Base-by-base conservation (phyloP, 2,888 invertebrate genomes). In the Tipula unca region DNA sequence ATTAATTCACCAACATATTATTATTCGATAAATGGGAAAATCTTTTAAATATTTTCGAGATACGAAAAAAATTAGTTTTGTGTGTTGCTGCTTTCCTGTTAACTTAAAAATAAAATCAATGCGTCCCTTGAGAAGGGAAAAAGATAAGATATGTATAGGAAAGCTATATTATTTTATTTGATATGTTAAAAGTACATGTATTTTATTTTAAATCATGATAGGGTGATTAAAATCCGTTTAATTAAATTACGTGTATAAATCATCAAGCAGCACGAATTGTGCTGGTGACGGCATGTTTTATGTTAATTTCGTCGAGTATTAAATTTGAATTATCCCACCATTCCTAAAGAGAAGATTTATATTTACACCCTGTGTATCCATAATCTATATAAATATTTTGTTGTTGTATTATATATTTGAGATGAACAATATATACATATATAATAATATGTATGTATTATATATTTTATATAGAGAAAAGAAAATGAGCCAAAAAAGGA, bases 371-470 rank as follows among this genome's bases (percentile, higher is more conserved):
- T 69, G 69, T 69, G 69, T 69, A 69, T 69, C 69, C 69, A 69
- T 69, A 83, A 83, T 83, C 83, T 83, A 83, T 83, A 83, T 29
- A 83, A 69, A 10, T 10, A 69, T 69, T 69, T 69, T 69, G 83
- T 83, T 83, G 83, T n/a, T 83, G 29, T 83, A 83, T 32, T 83
- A 32, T 83, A 32, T 83, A 83, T 83, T 83, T 83, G 83, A 83
- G 83, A 83, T 83, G 83, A 83, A 83, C 14, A 32, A 32, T 32
- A 69, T 25, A 69, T 69, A 69, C 14, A 69, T 69, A 69, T 3
- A 69, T 69, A 69, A n/a, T n/a, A 10, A 69, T 69, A 48, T 48
- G n/a, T 48, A 48, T n/a, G n/a, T 42, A 69, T 17, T n/a, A 17
- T 48, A 17, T 48, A 69, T 69, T 25, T 17, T 48, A 48, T 48